These are phyloP conservation scores for Brachyhypopomus gauderio DNA, from an alignment of 2,113 vertebrate genomes.

Conservation along the genomic window DNA sequence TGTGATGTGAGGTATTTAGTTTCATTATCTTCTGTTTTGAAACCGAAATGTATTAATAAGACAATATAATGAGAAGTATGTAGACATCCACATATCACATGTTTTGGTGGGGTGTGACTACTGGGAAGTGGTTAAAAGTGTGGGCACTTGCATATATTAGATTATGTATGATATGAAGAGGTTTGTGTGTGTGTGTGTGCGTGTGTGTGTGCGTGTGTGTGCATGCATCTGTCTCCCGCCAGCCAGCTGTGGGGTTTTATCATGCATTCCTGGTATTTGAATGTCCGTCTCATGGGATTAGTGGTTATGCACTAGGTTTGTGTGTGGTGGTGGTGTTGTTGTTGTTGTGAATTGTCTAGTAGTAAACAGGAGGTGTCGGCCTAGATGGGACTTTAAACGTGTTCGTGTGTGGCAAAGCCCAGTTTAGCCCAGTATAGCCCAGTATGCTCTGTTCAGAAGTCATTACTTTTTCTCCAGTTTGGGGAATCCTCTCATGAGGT, in stretches of 20 bases:
- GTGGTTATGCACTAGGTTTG: slow-evolving; percentile 58
- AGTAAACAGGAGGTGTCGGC: too few species aligned
- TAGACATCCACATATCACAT: neutral
- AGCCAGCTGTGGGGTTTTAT: slow-evolving; percentile 70
- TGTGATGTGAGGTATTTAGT: neutral
- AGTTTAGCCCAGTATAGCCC: neutral
- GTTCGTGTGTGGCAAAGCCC: neutral
- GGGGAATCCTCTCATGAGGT: neutral
- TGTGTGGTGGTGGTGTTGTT: slow-evolving; percentile 49
- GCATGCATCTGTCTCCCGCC: slow-evolving; percentile 21
- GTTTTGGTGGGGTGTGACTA: neutral
- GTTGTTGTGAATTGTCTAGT: slow-evolving; percentile 28
- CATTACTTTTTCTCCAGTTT: neutral
- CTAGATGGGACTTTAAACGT: too few species aligned
- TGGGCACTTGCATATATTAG: slow-evolving; percentile 29
- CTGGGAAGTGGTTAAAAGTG: neutral
- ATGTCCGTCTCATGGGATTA: slow-evolving; percentile 67
- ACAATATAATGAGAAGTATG: neutral
- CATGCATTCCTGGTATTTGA: slow-evolving; percentile 67
- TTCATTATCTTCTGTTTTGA: neutral
- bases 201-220: slow-evolving; percentile 37
- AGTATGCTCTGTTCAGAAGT: neutral
- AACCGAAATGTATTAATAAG: too few species aligned
- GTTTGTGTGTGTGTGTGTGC: slow-evolving; percentile 2
- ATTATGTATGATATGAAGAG: slow-evolving; percentile 11